Evolutionary conservation across 2,113 vertebrate genomes (phyloP), one percentile per base, ranked within the genome.

Genomic region (Regulus satrapa): DNA sequence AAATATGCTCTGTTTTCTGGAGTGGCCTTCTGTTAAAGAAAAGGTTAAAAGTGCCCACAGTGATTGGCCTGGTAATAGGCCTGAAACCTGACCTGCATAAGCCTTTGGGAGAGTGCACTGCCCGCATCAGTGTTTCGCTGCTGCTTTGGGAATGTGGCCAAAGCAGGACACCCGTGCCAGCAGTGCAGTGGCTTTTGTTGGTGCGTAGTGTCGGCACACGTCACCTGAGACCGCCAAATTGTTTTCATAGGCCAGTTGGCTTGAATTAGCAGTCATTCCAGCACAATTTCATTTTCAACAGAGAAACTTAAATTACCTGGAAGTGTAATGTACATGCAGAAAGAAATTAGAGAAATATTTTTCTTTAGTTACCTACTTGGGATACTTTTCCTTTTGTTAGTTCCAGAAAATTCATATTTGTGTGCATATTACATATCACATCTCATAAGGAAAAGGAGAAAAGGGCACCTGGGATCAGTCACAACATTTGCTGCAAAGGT

Each of bases 131-230:
- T 20, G 52, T 9, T 52, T 59, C 8, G 28, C 18, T 21, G 75
- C 23, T 21, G 20, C 56, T 75, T 78, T 24, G 41, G 59, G 40
- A 38, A 5, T 6, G 48, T 56, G 80, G 43, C 74, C 72, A 89
- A 62, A 89, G n/a, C 20, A 54, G 71, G 18, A 58, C 5, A 4
- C 5, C 38, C 6, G 9, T 52, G 46, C 34, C 73, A 93, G 72
- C n/a, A 86, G 28, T 43, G 52, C 64, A 64, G 61, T 0, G 3
- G 4, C 10, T 77, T 72, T 18, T 59, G 7, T 40, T 61, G 61
- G 20, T 17, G 28, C 0, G 0, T 71, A 32, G 18, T 64, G 34
- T 72, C 14, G 4, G 55, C 49, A 43, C 13, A 32, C 12, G 8
- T 24, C 59, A 51, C 46, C 38, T 66, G 56, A 72, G 45, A 72